Base-by-base conservation (phyloP, 2,888 invertebrate genomes). In the Drosophila mayaguana region DNA sequence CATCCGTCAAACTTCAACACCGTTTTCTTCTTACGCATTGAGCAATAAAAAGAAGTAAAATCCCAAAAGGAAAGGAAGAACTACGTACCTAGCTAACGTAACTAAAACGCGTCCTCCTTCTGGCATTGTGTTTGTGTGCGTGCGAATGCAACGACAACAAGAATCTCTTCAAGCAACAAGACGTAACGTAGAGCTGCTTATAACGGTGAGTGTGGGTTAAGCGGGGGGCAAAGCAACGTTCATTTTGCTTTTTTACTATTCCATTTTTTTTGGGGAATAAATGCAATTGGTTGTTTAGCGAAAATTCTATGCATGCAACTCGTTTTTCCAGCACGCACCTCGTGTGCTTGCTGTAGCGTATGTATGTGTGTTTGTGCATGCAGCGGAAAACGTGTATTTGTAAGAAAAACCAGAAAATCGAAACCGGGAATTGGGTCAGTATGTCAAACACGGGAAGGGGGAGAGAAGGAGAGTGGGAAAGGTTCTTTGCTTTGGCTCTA, bases 401-500 rank as follows among this genome's bases (percentile, higher is more conserved):
- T 80, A 65, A 71, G 83, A 81, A 91, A 89, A 91, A 90, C 89
- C 91, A 84, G 89, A 91, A 91, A 91, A 91, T 91, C 89, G 88
- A 89, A 90, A 88, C 80, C 83, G 72, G 79, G 88, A 91, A 91
- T 91, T 91, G 81, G 91, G 91, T 91, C 89, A 91, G 77, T 91
- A 72, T 91, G 91, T 89, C 91, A 90, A 81, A 50, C 32, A 75
- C 68, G 66, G 34, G 40, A 22, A 38, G 53, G 45, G 20, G 18
- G 48, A 36, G 38, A 38, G 14, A 20, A 43, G 69, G 11, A 54
- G 54, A 54, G 25, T 54, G 66, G 62, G 55, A 74, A 68, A 76
- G 72, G 72, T 76, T 75, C 75, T 75, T 62, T 32, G 67, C 56
- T 60, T 46, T 70, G 54, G 65, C 72, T 75, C 68, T 67, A 66